phyloP scores from a whole-genome alignment of 2,797 vertebrate species.

The Podarcis siculus region DNA sequence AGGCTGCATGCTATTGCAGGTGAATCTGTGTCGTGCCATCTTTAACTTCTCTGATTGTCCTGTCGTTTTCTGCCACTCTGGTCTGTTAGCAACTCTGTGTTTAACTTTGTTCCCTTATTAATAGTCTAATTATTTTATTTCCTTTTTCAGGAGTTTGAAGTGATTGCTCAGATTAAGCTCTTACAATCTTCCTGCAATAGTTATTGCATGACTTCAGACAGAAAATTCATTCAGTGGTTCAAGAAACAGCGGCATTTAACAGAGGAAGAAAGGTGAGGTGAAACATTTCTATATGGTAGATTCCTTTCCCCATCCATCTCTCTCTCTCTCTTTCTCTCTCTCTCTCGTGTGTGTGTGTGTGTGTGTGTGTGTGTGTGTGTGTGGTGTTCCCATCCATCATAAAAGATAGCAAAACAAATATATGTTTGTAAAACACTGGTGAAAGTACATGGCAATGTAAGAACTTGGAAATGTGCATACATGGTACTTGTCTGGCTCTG shows the following conservation, averaged over 20 bases:
- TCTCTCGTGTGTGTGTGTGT: not conserved
- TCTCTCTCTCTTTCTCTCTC: not conserved
- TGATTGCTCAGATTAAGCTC: slow-evolving; percentile 95
- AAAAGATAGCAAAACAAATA: not conserved
- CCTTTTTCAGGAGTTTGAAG: slow-evolving; percentile 90
- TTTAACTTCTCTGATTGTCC: not conserved
- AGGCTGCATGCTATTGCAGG: not conserved
- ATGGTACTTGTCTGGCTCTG: not conserved
- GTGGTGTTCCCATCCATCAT: not conserved
- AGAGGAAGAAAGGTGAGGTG: slow-evolving; percentile 95
- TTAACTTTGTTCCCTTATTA: slow-evolving; percentile 38
- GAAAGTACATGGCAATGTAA: not conserved
- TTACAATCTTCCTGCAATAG: slow-evolving; percentile 95
- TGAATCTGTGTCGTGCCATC: slow-evolving; percentile 18
- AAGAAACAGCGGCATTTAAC: slow-evolving; percentile 84
- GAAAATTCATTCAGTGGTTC: slow-evolving; percentile 91
- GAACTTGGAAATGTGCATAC: not conserved
- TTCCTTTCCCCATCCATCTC: not conserved
- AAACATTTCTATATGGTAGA: slow-evolving; percentile 4
- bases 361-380: not conserved
- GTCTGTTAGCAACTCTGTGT: not conserved
- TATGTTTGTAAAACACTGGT: slow-evolving; percentile 1
- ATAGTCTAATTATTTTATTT: slow-evolving; percentile 22
- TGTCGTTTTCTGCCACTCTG: not conserved
- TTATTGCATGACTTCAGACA: slow-evolving; percentile 87